Evolutionary conservation across 2,888 invertebrate species (phyloP).

Genomic region (Tipula helvola): DNA sequence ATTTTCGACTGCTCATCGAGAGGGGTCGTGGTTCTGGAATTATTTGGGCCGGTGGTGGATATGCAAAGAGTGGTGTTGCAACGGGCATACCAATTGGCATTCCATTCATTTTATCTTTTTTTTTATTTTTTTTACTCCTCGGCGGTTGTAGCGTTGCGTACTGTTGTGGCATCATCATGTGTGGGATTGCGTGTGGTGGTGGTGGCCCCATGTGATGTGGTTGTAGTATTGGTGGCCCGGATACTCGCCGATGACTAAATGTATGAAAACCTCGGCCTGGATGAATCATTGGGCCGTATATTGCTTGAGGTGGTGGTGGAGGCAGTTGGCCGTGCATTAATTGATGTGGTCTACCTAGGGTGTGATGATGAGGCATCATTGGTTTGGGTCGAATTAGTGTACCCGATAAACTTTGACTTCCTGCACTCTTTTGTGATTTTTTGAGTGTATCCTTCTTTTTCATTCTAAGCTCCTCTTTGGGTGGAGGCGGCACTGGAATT

Average conservation of each 20-base stretch:
- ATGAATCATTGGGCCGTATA: slow-evolving; percentile 29
- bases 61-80: slow-evolving; percentile 37
- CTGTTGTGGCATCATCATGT: slow-evolving; percentile 40
- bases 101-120: slow-evolving; percentile 32
- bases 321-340: slow-evolving; percentile 29
- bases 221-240: slow-evolving; percentile 24
- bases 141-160: slow-evolving; percentile 52
- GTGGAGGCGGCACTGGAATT: slow-evolving; percentile 73
- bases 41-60: slow-evolving; percentile 43
- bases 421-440: slow-evolving; percentile 29
- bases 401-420: slow-evolving; percentile 35
- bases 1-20: slow-evolving; percentile 41
- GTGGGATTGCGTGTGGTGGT: slow-evolving; percentile 30
- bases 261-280: slow-evolving; percentile 38
- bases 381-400: slow-evolving; percentile 36
- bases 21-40: slow-evolving; percentile 44
- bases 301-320: slow-evolving; percentile 29
- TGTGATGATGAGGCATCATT: slow-evolving; percentile 26
- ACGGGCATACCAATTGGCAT: slow-evolving; percentile 38
- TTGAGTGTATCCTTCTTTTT: slow-evolving; percentile 39
- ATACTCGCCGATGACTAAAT: slow-evolving; percentile 36
- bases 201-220: slow-evolving; percentile 32
- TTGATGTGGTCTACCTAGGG: slow-evolving; percentile 28
- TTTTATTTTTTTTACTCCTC: slow-evolving; percentile 40
- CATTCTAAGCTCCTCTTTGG: slow-evolving; percentile 53